phyloP scores from a whole-genome alignment of 2,797 vertebrate genomes.

The Sarcophilus harrisii region DNA sequence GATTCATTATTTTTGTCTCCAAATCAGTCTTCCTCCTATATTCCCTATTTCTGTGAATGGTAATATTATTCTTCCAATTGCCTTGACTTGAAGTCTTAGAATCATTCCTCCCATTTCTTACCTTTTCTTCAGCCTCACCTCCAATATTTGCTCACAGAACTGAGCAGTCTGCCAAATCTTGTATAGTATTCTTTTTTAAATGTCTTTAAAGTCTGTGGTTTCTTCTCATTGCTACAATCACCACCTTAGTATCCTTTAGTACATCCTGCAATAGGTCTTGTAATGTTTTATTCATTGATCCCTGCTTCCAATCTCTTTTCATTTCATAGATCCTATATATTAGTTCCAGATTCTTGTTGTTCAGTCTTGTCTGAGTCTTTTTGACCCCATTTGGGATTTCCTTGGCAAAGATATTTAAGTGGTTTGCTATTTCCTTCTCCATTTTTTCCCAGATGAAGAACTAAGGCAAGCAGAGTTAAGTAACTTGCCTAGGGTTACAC shows the following conservation, averaged over 20 bases:
- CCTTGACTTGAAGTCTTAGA: neutral
- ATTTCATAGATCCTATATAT: neutral
- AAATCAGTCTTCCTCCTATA: neutral
- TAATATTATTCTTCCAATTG: neutral
- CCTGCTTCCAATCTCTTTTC: neutral
- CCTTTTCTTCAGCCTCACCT: neutral
- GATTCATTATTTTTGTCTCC: neutral
- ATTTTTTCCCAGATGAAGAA: neutral
- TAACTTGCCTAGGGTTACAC: neutral
- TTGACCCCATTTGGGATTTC: neutral
- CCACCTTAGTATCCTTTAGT: too few species aligned
- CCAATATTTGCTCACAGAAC: neutral
- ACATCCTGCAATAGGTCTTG: too few species aligned
- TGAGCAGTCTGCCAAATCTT: neutral
- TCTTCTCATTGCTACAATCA: neutral
- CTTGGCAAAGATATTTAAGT: neutral
- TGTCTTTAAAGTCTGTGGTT: neutral
- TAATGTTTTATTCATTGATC: neutral
- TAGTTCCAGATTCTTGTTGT: neutral
- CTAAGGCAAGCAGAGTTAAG: neutral
- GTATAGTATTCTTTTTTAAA: neutral
- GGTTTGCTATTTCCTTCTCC: neutral
- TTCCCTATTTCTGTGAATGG: neutral
- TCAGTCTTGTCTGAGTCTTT: neutral
- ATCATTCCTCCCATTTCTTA: neutral